phyloP scores from a whole-genome alignment of 1,140 invertebrate genomes.

The Lordiphosa stackelbergi region DNA sequence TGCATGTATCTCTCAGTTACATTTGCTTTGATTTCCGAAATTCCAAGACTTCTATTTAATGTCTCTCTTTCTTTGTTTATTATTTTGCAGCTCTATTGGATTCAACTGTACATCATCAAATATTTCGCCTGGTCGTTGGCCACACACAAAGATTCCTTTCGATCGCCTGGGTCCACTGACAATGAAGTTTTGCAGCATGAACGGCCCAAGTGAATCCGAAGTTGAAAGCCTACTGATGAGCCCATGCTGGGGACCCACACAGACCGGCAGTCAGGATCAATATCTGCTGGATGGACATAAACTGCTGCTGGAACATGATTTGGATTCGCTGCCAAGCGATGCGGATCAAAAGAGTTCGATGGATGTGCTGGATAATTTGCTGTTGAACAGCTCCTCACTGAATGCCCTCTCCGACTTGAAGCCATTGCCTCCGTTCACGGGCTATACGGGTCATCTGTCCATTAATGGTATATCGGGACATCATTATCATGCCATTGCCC shows the following conservation, averaged over 20 bases:
- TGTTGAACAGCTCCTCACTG: slow-evolving; percentile 80
- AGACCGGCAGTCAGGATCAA: slow-evolving; percentile 74
- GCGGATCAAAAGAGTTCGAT: slow-evolving; percentile 79
- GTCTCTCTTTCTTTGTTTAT: not conserved
- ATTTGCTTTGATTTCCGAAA: no score
- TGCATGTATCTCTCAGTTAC: no score
- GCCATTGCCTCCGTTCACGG: slow-evolving; percentile 90
- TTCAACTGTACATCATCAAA: not conserved
- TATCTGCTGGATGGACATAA: slow-evolving; percentile 77
- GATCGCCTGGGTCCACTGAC: slow-evolving; percentile 61
- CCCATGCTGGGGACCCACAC: slow-evolving; percentile 76
- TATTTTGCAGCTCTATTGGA: slow-evolving; percentile 1
- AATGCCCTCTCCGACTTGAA: slow-evolving; percentile 88
- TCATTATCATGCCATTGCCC: slow-evolving; percentile 89
- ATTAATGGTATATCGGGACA: slow-evolving; percentile 92
- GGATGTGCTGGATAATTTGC: slow-evolving; percentile 82
- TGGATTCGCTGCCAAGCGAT: slow-evolving; percentile 75
- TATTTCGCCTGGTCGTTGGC: slow-evolving; percentile 7
- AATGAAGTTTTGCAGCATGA: slow-evolving; percentile 79
- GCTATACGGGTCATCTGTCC: slow-evolving; percentile 88
- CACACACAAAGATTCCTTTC: slow-evolving; percentile 29
- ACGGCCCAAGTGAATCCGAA: slow-evolving; percentile 77
- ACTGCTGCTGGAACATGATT: slow-evolving; percentile 72
- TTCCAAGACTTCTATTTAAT: no score
- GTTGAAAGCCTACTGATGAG: slow-evolving; percentile 77